Conservation (phyloP, 2,797 vertebrate species). For the Loris lydekkerianus region DNA sequence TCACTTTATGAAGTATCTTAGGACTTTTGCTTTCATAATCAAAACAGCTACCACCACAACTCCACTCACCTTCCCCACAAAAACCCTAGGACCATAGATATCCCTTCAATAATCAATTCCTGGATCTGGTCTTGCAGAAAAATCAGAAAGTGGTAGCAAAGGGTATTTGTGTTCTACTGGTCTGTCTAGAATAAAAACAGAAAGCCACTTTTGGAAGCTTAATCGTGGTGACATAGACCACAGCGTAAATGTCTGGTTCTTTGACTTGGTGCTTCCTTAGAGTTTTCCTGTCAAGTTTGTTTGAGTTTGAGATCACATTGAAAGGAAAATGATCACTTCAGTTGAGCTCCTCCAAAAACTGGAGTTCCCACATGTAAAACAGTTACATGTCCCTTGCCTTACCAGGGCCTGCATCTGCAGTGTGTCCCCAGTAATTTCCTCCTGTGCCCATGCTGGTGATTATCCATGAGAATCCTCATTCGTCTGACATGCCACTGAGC, state of each 20-base stretch:
- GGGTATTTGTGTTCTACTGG: background rate
- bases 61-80: too few species aligned
- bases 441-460: background rate
- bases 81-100: background rate
- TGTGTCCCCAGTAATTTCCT: background rate
- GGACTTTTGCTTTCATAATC: background rate
- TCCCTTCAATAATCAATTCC: background rate
- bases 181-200: background rate
- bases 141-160: background rate
- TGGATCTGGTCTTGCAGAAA: background rate
- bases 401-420: fast-evolving
- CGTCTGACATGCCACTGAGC: too few species aligned
- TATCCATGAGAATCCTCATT: background rate
- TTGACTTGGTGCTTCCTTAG: background rate
- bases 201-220: background rate
- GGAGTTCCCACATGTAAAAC: background rate
- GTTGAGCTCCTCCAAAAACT: fast-evolving
- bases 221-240: background rate
- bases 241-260: background rate
- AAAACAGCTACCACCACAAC: background rate
- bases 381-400: fast-evolving
- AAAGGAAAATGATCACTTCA: background rate
- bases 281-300: background rate
- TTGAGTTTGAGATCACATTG: background rate
- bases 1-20: background rate